Base-by-base conservation (phyloP, 2,888 invertebrate species). In the Microplitis manilae region DNA sequence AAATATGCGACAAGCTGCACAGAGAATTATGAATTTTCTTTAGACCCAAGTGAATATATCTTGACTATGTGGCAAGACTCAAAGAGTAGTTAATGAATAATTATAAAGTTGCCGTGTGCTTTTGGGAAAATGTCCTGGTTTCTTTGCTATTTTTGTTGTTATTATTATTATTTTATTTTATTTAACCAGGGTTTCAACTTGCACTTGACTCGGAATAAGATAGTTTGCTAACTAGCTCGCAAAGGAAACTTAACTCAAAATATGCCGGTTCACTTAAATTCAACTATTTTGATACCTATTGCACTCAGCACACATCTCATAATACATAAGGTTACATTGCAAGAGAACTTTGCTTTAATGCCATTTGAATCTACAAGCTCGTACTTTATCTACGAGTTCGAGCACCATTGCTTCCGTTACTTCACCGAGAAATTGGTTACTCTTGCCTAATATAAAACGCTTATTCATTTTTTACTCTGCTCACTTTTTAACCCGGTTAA, bases 361-460 rank as follows among this genome's bases (percentile, higher is more conserved):
- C 50, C 0, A 50, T 4, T 50, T 50, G 13, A 50, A 50, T 50
- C 9, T 13, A 50, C 13, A 13, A 13, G 76, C 30, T 30, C 30
- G 30, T 77, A 68, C 73, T 82, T 81, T 81, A 82, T 79, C 81
- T 79, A 50, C 59, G 75, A 76, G 78, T 77, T 81, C 73, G 79
- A 80, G 76, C 76, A 60, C 81, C 77, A 79, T 80, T 80, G 79
- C 80, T 75, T 78, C 78, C 69, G 77, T 81, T 81, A 77, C 79
- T 64, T 79, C 76, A 41, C 67, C 17, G 60, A 60, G 41, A 20
- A 39, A 62, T 67, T 67, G 75, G 78, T 75, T 75, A 78, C 75
- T 73, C 68, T 62, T 6, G 40, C 64, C 64, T 75, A 2, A 30
- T 30, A 4, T 30, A 30, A 30, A 0, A 20, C 4, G 2, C 4